These are phyloP conservation scores for Apamea crenata DNA, from an alignment of 2,888 invertebrate species.

Conservation along the genomic window DNA sequence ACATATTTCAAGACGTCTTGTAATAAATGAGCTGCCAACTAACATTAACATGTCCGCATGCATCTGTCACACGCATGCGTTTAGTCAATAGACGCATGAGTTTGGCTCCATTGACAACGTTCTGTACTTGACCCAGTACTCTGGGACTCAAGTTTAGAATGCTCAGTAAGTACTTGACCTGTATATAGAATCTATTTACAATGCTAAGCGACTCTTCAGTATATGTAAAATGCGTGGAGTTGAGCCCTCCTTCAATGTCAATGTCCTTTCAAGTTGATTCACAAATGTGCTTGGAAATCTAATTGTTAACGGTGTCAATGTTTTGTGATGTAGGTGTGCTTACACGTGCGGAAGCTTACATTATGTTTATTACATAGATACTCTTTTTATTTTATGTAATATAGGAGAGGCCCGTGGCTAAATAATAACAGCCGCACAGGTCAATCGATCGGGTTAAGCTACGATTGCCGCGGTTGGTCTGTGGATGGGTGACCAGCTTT, in stretches of 20 bases:
- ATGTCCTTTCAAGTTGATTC: conserved; percentile 38
- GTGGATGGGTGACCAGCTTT: no score
- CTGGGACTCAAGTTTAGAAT: conserved; percentile 46
- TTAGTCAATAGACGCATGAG: conserved; percentile 25
- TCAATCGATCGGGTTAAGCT: no score
- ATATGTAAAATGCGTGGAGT: conserved; percentile 26
- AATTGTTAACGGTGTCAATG: background rate
- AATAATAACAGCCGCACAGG: no score
- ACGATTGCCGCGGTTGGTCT: no score
- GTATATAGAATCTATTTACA: conserved; percentile 60
- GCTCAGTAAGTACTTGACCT: conserved; percentile 57
- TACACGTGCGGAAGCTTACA: background rate
- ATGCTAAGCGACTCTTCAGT: conserved; percentile 49
- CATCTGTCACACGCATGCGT: conserved; percentile 39
- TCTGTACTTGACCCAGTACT: conserved; percentile 62
- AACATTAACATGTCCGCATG: conserved; percentile 5
- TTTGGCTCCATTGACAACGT: conserved; percentile 40
- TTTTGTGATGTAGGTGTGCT: background rate
- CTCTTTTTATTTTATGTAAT: background rate
- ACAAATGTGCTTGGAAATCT: conserved; percentile 25
- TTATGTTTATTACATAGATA: background rate
- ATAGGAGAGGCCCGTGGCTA: no score
- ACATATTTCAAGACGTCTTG: conserved; percentile 10
- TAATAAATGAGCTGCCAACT: conserved; percentile 17
- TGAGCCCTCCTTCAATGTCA: conserved; percentile 50